Evolutionary conservation across 1,140 invertebrate species (phyloP).

Genomic region (Aphidius ervi): DNA sequence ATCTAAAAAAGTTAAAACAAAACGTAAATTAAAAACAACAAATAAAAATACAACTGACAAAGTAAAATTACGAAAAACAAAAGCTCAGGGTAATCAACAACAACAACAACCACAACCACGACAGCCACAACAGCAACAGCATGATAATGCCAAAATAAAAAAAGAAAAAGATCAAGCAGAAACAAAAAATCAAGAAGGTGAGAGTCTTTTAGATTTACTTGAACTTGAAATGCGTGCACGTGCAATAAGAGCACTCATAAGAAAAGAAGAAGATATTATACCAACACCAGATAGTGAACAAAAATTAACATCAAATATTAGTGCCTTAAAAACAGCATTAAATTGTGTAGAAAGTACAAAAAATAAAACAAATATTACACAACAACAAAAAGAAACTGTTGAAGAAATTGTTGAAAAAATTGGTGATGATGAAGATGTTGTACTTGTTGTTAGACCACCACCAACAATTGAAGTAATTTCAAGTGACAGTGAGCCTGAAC

Average conservation of each 20-base stretch:
- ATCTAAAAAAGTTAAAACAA: slow-evolving; percentile 30
- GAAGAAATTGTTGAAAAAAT: slow-evolving; percentile 25
- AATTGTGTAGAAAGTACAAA: slow-evolving; percentile 7
- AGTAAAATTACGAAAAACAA: slow-evolving; percentile 29
- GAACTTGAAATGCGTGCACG: slow-evolving; percentile 57
- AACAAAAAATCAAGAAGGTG: slow-evolving; percentile 46
- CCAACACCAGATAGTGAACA: slow-evolving; percentile 15
- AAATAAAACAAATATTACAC: neutral
- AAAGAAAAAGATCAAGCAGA: slow-evolving; percentile 31
- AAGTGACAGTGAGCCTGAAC: slow-evolving; percentile 43
- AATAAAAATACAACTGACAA: slow-evolving; percentile 26
- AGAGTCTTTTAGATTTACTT: slow-evolving; percentile 53
- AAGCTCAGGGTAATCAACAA: slow-evolving; percentile 20
- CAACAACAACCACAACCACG: neutral
- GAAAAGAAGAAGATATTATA: slow-evolving; percentile 50
- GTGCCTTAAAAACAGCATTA: slow-evolving; percentile 16
- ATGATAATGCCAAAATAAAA: slow-evolving; percentile 26
- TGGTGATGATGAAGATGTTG: slow-evolving; percentile 48
- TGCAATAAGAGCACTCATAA: slow-evolving; percentile 54
- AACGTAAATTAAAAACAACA: slow-evolving; percentile 31
- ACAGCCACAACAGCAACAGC: slow-evolving; percentile 18
- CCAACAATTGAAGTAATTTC: slow-evolving; percentile 48
- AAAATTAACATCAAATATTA: slow-evolving; percentile 5
- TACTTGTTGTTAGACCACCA: slow-evolving; percentile 46
- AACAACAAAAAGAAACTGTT: neutral